phyloP scores from a whole-genome alignment of 2,888 invertebrate species.

The Acrobasis consociella region DNA sequence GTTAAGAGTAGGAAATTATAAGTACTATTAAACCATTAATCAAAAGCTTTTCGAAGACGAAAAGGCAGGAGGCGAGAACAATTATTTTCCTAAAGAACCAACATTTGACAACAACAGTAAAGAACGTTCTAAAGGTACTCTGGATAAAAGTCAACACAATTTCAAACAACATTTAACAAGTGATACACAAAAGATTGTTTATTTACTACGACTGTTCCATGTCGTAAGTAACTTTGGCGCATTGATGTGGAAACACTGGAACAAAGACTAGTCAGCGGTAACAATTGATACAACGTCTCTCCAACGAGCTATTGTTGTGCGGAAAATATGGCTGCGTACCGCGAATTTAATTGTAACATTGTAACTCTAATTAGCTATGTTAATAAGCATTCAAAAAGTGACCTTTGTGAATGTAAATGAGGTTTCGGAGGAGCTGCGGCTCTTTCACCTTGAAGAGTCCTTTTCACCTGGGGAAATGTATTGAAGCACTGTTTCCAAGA shows the following conservation, averaged over 20 bases:
- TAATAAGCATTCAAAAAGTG: constrained; percentile 20
- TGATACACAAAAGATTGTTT: neutral
- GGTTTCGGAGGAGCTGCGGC: neutral
- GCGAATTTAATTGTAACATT: constrained; percentile 16
- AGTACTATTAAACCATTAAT: too few relatives aligned
- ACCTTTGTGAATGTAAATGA: constrained; percentile 20
- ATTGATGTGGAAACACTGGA: neutral
- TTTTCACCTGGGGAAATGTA: neutral
- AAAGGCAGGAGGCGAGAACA: too few relatives aligned
- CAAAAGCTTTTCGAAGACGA: too few relatives aligned
- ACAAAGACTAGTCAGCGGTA: neutral
- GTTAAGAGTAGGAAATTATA: too few relatives aligned
- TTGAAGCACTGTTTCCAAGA: constrained; percentile 11
- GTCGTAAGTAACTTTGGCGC: neutral
- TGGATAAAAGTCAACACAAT: too few relatives aligned
- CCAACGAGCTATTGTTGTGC: constrained; percentile 1
- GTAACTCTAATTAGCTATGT: constrained; percentile 16
- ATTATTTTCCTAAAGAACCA: too few relatives aligned
- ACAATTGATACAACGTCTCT: neutral
- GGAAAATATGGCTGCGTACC: constrained; percentile 3
- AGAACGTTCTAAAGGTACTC: too few relatives aligned
- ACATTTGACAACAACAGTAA: too few relatives aligned
- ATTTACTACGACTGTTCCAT: neutral
- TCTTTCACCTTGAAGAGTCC: neutral
- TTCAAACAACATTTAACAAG: neutral